phyloP scores from a whole-genome alignment of 2,797 vertebrate genomes.

The Cryptoprocta ferox region DNA sequence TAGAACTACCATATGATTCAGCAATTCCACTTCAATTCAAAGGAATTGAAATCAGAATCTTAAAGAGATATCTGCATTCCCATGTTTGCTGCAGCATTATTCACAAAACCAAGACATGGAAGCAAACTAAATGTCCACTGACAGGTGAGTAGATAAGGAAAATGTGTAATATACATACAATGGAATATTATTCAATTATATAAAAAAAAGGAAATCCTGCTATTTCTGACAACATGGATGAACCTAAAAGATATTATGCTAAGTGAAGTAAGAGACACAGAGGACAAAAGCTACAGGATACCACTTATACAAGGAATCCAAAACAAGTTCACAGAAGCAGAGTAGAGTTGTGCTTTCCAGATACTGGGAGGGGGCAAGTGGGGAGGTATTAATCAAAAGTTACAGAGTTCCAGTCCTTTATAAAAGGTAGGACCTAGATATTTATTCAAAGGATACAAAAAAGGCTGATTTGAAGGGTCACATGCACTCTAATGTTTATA shows the following conservation, averaged over 20 bases:
- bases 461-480: no score
- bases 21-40: neutral
- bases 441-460: no score
- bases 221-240: neutral
- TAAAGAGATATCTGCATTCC: neutral
- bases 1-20: neutral
- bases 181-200: neutral
- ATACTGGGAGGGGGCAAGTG: neutral
- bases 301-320: neutral
- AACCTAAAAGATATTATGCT: neutral
- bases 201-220: neutral
- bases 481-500: no score
- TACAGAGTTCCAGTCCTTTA: neutral
- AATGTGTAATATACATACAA: neutral
- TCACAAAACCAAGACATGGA: neutral
- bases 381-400: neutral
- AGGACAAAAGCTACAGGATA: neutral
- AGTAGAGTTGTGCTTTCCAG: neutral
- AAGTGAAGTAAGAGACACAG: neutral
- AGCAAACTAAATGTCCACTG: neutral
- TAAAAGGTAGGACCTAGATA: neutral
- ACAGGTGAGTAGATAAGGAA: neutral
- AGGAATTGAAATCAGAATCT: slow-evolving; percentile 7
- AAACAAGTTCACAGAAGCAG: neutral
- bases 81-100: neutral